Evolutionary conservation across 2,113 vertebrate species (phyloP).

Genomic region (Heloderma charlesbogerti): DNA sequence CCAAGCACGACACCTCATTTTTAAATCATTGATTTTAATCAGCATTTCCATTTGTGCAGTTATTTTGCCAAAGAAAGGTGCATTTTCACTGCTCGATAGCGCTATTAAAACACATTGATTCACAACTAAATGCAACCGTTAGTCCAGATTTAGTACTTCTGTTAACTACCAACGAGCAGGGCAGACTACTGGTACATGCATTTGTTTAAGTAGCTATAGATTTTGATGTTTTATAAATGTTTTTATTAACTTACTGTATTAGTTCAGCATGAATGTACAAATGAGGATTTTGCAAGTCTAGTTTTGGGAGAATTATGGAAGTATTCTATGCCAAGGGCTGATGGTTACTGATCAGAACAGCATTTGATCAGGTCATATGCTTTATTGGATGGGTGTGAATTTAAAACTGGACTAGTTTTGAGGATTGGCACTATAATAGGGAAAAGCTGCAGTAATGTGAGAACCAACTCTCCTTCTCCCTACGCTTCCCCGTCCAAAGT

Average conservation of each 20-base stretch:
- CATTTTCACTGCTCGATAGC: background rate
- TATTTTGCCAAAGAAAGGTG: constrained; percentile 24
- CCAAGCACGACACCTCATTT: constrained; percentile 8
- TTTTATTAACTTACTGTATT: constrained; percentile 6
- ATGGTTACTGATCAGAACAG: background rate
- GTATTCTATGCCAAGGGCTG: background rate
- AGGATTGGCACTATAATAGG: background rate
- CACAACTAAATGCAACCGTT: background rate
- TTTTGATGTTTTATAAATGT: background rate
- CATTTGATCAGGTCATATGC: background rate
- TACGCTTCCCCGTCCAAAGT: background rate
- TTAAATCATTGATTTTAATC: constrained; percentile 39
- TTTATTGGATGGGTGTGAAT: background rate
- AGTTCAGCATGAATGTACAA: background rate
- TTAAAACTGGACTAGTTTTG: background rate
- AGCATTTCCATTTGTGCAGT: constrained; percentile 23
- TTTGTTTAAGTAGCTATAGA: background rate
- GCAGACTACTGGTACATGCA: background rate
- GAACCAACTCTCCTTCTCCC: too few species aligned
- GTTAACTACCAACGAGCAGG: background rate
- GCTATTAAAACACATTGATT: constrained; percentile 30
- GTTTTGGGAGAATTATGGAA: background rate
- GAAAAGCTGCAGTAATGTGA: background rate
- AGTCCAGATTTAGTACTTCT: constrained; percentile 21
- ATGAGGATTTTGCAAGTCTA: background rate